phyloP scores from a whole-genome alignment of 2,797 vertebrate species.

The Setipinna tenuifilis region DNA sequence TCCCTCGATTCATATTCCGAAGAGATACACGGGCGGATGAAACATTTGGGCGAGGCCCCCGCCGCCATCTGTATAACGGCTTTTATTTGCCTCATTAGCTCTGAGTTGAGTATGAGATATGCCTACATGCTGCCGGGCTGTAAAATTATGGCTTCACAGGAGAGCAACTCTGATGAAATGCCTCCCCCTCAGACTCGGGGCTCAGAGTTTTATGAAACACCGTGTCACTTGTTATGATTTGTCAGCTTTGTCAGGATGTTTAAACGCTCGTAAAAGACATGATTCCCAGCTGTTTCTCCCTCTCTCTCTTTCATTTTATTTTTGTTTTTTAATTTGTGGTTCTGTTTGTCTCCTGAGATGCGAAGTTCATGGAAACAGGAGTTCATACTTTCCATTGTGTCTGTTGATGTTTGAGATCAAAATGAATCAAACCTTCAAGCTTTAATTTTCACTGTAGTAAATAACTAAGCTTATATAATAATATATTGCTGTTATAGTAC shows the following conservation, averaged over 20 bases:
- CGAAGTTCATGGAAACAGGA: background rate
- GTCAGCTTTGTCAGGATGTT: background rate
- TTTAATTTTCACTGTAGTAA: background rate
- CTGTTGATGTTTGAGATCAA: background rate
- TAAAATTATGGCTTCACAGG: background rate
- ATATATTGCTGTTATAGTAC: too few relatives aligned
- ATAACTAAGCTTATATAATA: background rate
- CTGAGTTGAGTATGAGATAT: background rate
- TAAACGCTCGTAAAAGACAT: background rate
- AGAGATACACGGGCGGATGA: background rate
- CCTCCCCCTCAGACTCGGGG: background rate
- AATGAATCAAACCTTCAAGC: background rate
- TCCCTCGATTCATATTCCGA: constrained; percentile 8
- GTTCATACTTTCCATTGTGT: constrained; percentile 8
- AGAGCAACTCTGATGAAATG: background rate
- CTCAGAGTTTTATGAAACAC: background rate
- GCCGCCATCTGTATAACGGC: background rate
- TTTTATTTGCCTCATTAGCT: constrained; percentile 20
- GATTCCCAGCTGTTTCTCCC: background rate
- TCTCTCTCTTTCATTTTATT: background rate
- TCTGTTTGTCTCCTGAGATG: background rate
- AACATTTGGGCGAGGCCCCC: background rate
- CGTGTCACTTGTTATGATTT: background rate
- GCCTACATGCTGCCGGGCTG: background rate
- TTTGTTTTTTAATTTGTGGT: background rate